Evolutionary conservation across 2,113 vertebrate species (phyloP).

Genomic region (Cochlearius cochlearius): DNA sequence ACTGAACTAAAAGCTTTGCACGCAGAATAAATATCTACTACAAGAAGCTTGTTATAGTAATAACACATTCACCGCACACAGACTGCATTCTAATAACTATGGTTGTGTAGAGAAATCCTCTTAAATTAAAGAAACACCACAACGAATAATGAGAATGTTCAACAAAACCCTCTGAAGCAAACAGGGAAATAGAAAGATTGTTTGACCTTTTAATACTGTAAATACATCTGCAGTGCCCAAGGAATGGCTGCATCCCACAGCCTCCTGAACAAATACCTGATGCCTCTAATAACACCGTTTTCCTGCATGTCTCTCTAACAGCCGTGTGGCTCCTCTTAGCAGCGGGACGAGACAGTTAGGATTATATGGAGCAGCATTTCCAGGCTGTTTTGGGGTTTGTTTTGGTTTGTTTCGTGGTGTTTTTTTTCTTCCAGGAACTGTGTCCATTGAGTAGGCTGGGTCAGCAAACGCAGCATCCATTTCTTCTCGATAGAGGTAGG

Average conservation of each 20-base stretch:
- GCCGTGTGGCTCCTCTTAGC: not conserved
- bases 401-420: too few relatives aligned
- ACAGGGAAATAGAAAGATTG: conserved; percentile 41
- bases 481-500: not conserved
- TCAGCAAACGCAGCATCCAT: not conserved
- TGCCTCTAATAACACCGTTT: not conserved
- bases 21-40: conserved; percentile 14
- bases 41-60: conserved; percentile 40
- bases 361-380: not conserved
- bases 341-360: not conserved
- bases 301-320: not conserved
- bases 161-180: conserved; percentile 26
- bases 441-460: not conserved
- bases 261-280: conserved; percentile 27
- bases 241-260: conserved; percentile 29
- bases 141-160: conserved; percentile 34
- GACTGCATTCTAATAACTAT: conserved; percentile 33
- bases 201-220: conserved; percentile 68
- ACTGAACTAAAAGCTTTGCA: conserved; percentile 39
- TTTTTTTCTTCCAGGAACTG: not conserved
- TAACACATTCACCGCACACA: conserved; percentile 34
- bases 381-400: not conserved
- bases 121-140: conserved; percentile 43
- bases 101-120: conserved; percentile 38
- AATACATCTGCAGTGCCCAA: conserved; percentile 31